Base-by-base conservation (phyloP, 2,113 vertebrate genomes). In the Poeciliopsis occidentalis region DNA sequence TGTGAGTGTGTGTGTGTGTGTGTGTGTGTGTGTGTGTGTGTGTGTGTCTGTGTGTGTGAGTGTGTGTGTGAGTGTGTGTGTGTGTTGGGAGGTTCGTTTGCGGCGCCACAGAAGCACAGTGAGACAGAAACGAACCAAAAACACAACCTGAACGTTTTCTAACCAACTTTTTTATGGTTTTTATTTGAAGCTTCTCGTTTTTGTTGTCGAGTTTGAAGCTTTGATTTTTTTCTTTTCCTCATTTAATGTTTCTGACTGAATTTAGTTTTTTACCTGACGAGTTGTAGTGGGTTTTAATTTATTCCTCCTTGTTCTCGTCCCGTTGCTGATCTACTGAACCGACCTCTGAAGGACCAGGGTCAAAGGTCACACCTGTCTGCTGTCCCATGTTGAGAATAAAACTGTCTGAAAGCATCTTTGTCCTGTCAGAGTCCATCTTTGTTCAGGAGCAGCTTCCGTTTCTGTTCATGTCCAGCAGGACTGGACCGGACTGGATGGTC, bases 301-400 rank as follows among this genome's bases (percentile, higher is more conserved):
- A 92, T 92, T 92, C 69, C 78, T 81, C 78, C 73, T 74, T 39
- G 30, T 64, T 44, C 64, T 70, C 69, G 65, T 69, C 75, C 67
- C 60, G 83, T 87, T 85, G 86, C 82, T 62, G 66, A 85, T 76
- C 90, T 91, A 89, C 90, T 91, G 90, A 84, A 86, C 44, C 2
- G 75, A 73, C 81, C n/a, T 70, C 64, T 72, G 75, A n/a, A 68
- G 67, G 31, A 2, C 26, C 60, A 15, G 81, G 77, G 82, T 86
- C 80, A 74, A 72, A 81, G 82, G 73, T 86, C 79, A 71, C 79
- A 13, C 73, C 83, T 67, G 75, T 86, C 84, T 86, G 77, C 76
- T 80, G 83, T 82, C 61, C 62, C 66, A 34, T 69, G 70, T 85
- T 83, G 27, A 76, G 22, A 87, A 90, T 88, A 88, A 90, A 91